These are phyloP conservation scores for Dastarcus helophoroides DNA, from an alignment of 2,888 invertebrate genomes.

Conservation along the genomic window DNA sequence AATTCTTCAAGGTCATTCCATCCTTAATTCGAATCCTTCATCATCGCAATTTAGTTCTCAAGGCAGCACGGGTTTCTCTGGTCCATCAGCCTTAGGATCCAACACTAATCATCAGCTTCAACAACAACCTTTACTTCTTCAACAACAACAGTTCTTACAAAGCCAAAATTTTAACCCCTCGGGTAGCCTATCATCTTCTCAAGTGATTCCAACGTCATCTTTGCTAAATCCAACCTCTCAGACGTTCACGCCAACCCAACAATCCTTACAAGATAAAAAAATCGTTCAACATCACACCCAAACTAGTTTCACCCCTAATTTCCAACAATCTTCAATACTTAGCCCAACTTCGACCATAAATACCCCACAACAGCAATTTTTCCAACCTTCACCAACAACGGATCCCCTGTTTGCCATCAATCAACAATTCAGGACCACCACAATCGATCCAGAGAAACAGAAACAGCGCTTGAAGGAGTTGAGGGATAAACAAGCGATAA, in stretches of 20 bases:
- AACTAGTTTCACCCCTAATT: constrained; percentile 30
- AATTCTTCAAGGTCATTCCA: too few species aligned
- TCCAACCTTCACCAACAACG: constrained; percentile 22
- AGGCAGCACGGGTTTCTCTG: constrained; percentile 11
- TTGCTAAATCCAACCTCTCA: constrained; percentile 1
- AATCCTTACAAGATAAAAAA: too few species aligned
- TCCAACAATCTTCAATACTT: constrained; percentile 14
- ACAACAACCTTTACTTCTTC: constrained; percentile 24
- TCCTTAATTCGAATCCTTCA: too few species aligned
- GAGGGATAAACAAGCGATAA: constrained; percentile 58
- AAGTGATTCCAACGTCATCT: constrained; percentile 8
- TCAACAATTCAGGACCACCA: constrained; percentile 20
- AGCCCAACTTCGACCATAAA: constrained; percentile 13
- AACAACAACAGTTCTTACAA: constrained; percentile 15
- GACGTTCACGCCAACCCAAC: too few species aligned
- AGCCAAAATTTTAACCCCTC: constrained; percentile 5
- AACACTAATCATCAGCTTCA: constrained; percentile 13
- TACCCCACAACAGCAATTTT: constrained; percentile 16
- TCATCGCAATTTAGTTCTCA: constrained; percentile 27
- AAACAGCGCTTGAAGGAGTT: constrained; percentile 56
- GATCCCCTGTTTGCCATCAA: constrained; percentile 25
- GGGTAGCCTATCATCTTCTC: constrained; percentile 6
- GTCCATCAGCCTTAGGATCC: constrained; percentile 16
- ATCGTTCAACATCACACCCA: constrained; percentile 31
- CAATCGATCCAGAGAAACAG: constrained; percentile 45